Conservation (phyloP, 2,113 vertebrate species). For the Turdus rufiventris region DNA sequence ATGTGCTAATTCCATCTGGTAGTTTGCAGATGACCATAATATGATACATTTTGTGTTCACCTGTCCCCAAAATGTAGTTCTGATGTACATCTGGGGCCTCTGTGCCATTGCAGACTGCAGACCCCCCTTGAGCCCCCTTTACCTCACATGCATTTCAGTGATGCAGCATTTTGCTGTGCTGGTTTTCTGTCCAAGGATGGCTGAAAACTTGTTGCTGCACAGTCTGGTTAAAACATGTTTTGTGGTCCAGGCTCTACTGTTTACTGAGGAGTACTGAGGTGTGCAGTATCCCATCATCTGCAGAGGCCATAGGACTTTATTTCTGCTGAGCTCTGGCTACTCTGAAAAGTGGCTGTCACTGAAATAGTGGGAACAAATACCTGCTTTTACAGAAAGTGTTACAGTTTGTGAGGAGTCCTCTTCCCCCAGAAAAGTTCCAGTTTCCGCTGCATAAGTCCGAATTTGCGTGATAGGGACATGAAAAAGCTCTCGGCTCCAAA, state of each 20-base stretch:
- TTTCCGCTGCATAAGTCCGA: neutral
- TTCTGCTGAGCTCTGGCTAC: neutral
- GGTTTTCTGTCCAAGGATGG: neutral
- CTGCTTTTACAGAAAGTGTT: neutral
- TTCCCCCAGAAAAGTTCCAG: neutral
- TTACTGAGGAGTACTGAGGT: neutral
- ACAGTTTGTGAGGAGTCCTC: neutral
- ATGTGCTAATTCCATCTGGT: neutral
- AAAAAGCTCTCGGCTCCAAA: neutral
- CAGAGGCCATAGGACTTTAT: neutral
- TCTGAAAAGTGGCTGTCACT: neutral
- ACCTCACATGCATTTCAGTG: neutral
- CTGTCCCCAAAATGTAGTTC: neutral
- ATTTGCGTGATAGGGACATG: neutral
- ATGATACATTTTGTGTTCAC: rapidly evolving
- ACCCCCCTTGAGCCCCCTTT: neutral
- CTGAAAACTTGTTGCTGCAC: neutral
- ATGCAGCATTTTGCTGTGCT: neutral
- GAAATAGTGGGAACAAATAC: neutral
- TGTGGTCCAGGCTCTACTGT: neutral
- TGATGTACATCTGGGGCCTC: rapidly evolving
- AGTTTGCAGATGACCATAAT: neutral
- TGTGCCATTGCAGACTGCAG: neutral
- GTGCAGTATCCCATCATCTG: neutral
- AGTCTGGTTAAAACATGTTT: neutral